These are phyloP conservation scores for Plusia festucae DNA, from an alignment of 2,888 invertebrate genomes.

Conservation along the genomic window DNA sequence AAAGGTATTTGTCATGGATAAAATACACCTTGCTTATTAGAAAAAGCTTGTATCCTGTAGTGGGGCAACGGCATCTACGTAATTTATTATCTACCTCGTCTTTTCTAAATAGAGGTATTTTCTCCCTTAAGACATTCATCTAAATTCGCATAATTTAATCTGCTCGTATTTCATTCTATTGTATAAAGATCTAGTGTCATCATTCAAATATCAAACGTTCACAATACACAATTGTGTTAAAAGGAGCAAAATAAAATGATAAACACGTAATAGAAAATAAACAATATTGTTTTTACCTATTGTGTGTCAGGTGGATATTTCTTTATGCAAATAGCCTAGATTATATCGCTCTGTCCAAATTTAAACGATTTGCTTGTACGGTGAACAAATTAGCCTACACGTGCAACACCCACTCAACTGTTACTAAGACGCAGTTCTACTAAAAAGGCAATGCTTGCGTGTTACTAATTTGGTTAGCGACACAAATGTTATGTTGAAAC, in stretches of 20 bases:
- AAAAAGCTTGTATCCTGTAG: too few relatives aligned
- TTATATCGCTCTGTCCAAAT: conserved; percentile 43
- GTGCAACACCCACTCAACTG: conserved; percentile 41
- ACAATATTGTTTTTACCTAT: conserved; percentile 8
- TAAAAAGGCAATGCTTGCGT: conserved; percentile 37
- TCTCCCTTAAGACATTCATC: too few relatives aligned
- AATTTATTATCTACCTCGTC: too few relatives aligned
- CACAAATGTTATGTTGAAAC: conserved; percentile 39
- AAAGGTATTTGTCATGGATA: too few relatives aligned
- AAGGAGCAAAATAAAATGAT: neutral
- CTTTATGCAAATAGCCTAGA: conserved; percentile 37
- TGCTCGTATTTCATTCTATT: neutral
- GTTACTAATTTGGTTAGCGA: conserved; percentile 21
- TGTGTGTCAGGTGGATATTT: conserved; percentile 28
- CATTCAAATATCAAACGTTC: neutral
- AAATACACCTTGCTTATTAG: too few relatives aligned
- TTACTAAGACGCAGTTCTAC: conserved; percentile 27
- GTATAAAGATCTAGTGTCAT: neutral
- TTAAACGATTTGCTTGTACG: conserved; percentile 32
- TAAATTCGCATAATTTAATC: too few relatives aligned
- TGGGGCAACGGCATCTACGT: too few relatives aligned
- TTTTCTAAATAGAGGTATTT: too few relatives aligned
- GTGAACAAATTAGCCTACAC: conserved; percentile 47
- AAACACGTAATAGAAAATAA: conserved; percentile 8
- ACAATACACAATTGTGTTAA: neutral